These are phyloP conservation scores for Ceratina japonica DNA, from an alignment of 1,140 invertebrate genomes.

Conservation along the genomic window DNA sequence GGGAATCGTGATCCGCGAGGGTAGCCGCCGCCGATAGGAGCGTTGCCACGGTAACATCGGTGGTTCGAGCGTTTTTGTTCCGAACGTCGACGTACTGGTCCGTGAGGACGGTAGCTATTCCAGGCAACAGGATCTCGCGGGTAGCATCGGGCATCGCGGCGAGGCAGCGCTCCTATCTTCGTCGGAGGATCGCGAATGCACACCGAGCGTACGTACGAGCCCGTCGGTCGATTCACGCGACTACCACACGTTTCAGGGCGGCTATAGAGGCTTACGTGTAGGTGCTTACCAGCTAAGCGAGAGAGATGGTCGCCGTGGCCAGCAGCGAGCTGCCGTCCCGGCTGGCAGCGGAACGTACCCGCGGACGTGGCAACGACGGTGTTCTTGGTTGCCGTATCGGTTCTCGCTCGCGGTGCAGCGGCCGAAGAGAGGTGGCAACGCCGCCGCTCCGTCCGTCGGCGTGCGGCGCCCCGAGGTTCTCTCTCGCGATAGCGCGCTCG, in stretches of 20 bases:
- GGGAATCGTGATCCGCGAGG: conserved; percentile 5
- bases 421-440: conserved; percentile 57
- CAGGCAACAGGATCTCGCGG: conserved; percentile 38
- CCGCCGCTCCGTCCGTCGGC: conserved; percentile 55
- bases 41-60: conserved; percentile 34
- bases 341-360: conserved; percentile 55
- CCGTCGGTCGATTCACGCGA: conserved; percentile 33
- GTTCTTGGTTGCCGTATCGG: conserved; percentile 50
- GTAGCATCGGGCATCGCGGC: not conserved
- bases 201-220: not conserved
- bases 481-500: conserved; percentile 50
- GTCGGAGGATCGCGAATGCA: conserved; percentile 13
- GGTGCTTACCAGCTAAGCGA: conserved; percentile 45
- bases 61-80: conserved; percentile 28
- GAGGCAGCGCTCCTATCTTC: conserved; percentile 25
- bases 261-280: conserved; percentile 41
- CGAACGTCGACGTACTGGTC: conserved; percentile 22
- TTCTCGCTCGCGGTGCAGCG: conserved; percentile 53
- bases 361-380: conserved; percentile 58
- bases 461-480: conserved; percentile 56
- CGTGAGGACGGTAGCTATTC: conserved; percentile 32
- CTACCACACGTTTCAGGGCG: conserved; percentile 37
- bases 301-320: conserved; percentile 47
- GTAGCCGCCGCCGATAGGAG: conserved; percentile 21
- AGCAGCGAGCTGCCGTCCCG: conserved; percentile 50